Evolutionary conservation across 2,113 vertebrate genomes (phyloP).

Genomic region (Myrmecobius fasciatus): DNA sequence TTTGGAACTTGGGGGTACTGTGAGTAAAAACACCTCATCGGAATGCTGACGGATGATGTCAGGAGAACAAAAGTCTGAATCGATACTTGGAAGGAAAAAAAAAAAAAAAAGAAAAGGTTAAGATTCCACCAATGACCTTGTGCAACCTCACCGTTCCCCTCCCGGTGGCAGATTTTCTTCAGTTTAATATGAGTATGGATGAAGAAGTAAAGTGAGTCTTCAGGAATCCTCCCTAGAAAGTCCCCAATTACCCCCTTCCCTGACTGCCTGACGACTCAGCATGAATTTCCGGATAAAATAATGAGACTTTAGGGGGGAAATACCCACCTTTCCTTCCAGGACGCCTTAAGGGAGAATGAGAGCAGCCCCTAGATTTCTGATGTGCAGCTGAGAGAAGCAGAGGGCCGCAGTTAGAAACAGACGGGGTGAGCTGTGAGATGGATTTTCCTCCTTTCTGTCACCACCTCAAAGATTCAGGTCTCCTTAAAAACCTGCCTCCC

Average conservation of each 20-base stretch:
- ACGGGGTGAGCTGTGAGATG: background rate
- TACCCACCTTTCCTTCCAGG: background rate
- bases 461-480: background rate
- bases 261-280: background rate
- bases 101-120: background rate
- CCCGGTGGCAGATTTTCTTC: background rate
- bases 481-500: background rate
- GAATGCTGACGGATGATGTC: conserved; percentile 53
- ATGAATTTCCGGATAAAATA: no score
- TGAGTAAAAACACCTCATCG: background rate
- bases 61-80: conserved; percentile 24
- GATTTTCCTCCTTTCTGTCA: background rate
- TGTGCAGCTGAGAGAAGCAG: background rate
- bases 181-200: background rate
- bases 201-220: background rate
- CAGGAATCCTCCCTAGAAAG: background rate
- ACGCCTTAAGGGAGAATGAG: background rate
- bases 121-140: background rate
- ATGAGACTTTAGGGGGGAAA: background rate
- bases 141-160: background rate
- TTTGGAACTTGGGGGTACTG: background rate
- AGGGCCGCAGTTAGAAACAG: background rate
- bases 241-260: background rate
- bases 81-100: conserved; percentile 3
- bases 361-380: background rate